Percentiles rank a stretch among this genome's conserved stretches.
These are phyloP conservation scores for Drosophila yooni DNA, from an alignment of 2,888 invertebrate genomes.

Conservation along the genomic window DNA sequence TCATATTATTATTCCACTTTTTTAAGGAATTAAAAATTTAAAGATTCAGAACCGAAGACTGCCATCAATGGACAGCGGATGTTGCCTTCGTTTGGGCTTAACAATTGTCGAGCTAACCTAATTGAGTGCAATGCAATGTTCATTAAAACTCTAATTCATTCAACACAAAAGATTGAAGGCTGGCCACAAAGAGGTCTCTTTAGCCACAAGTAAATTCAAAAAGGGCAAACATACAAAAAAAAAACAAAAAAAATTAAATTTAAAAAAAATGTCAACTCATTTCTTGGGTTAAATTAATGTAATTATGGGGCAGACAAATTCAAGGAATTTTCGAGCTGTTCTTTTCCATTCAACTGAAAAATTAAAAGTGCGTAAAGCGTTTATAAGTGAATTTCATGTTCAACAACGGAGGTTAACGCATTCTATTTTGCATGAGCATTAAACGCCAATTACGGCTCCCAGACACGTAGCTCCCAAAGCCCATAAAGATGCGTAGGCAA, in stretches of 20 bases:
- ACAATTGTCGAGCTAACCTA: conserved; percentile 22
- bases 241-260: neutral
- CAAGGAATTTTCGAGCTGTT: conserved; percentile 58
- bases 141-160: conserved; percentile 46
- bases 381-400: conserved; percentile 48
- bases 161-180: conserved; percentile 50
- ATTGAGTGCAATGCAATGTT: conserved; percentile 31
- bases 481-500: conserved; percentile 67
- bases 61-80: neutral
- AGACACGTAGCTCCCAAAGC: conserved; percentile 55
- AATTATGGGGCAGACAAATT: conserved; percentile 50
- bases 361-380: conserved; percentile 60
- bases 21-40: neutral
- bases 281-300: conserved; percentile 54
- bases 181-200: conserved; percentile 25
- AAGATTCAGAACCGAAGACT: conserved; percentile 3
- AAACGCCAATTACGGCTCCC: conserved; percentile 64
- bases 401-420: conserved; percentile 53
- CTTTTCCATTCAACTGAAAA: conserved; percentile 51
- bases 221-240: conserved; percentile 10
- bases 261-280: conserved; percentile 71
- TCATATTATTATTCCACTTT: neutral
- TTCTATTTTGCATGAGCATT: conserved; percentile 54
- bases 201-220: conserved; percentile 10
- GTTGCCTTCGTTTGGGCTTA: conserved; percentile 46